Evolutionary conservation across 2,888 invertebrate species (phyloP).

Genomic region (Molanna angustata): DNA sequence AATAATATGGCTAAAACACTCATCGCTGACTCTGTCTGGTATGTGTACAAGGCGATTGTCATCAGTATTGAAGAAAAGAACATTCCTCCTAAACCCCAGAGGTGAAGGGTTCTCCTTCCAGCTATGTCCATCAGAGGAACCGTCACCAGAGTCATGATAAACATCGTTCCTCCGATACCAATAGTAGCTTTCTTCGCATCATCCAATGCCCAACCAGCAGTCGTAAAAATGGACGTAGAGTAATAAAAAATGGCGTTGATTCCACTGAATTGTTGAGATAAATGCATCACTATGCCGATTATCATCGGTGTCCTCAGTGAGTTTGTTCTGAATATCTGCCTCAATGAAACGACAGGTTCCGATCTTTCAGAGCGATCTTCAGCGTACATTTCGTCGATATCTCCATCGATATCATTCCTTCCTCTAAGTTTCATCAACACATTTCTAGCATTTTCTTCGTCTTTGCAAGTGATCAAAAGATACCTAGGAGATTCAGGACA

Average conservation of each 20-base stretch:
- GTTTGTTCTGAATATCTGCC: constrained; percentile 43
- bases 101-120: constrained; percentile 67
- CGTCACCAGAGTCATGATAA: constrained; percentile 71
- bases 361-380: constrained; percentile 49
- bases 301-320: constrained; percentile 47
- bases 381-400: constrained; percentile 51
- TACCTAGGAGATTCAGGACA: constrained; percentile 52
- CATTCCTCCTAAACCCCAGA: constrained; percentile 71
- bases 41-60: constrained; percentile 55
- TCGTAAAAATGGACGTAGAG: constrained; percentile 63
- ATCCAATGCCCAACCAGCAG: constrained; percentile 58
- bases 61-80: constrained; percentile 68
- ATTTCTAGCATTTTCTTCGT: constrained; percentile 46
- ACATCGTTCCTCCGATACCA: constrained; percentile 68
- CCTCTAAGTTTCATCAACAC: constrained; percentile 45
- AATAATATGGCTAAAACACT: constrained; percentile 51
- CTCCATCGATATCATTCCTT: constrained; percentile 45
- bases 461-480: constrained; percentile 44
- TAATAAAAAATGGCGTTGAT: constrained; percentile 67
- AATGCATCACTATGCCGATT: constrained; percentile 53
- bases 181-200: constrained; percentile 66
- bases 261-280: constrained; percentile 53
- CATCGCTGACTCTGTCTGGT: constrained; percentile 46
- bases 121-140: constrained; percentile 73
- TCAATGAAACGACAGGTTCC: constrained; percentile 47